Evolutionary conservation across 2,113 vertebrate species (phyloP).

Genomic region (Cyprinodon brontotheroides): DNA sequence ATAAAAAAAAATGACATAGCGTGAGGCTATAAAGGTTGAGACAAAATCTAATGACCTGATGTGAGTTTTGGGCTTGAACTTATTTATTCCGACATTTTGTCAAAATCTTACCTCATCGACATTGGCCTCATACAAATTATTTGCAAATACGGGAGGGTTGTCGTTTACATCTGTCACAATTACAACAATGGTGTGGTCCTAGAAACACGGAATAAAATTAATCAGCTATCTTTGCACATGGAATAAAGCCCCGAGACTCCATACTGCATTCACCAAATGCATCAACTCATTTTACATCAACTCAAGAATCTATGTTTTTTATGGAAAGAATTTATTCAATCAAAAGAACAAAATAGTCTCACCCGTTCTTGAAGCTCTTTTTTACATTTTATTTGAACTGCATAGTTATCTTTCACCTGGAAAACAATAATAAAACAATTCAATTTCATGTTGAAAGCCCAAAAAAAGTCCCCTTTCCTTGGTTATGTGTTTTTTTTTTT

Average conservation of each 20-base stretch:
- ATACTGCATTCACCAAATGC: too few species aligned
- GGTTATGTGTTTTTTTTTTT: too few species aligned
- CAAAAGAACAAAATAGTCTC: too few species aligned
- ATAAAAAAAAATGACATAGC: neutral
- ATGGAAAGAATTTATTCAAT: too few species aligned
- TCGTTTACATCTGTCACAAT: conserved; percentile 51
- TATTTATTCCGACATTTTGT: neutral
- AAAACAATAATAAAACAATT: conserved; percentile 6
- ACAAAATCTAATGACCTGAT: neutral
- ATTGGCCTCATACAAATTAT: neutral
- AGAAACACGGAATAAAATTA: conserved; percentile 20
- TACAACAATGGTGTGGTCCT: neutral
- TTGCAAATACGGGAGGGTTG: conserved; percentile 58
- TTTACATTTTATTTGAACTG: fast-evolving
- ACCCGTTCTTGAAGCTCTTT: fast-evolving
- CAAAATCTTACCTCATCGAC: conserved; percentile 72
- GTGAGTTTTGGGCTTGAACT: too few species aligned
- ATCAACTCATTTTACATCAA: too few species aligned
- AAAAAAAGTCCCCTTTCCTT: too few species aligned
- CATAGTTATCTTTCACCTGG: fast-evolving
- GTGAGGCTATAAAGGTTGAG: neutral
- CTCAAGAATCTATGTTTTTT: too few species aligned
- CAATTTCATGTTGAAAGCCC: too few species aligned
- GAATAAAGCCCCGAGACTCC: too few species aligned
- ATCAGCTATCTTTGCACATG: too few species aligned